Conservation (phyloP, 2,797 vertebrate species). For the Phataginus tetradactyla region DNA sequence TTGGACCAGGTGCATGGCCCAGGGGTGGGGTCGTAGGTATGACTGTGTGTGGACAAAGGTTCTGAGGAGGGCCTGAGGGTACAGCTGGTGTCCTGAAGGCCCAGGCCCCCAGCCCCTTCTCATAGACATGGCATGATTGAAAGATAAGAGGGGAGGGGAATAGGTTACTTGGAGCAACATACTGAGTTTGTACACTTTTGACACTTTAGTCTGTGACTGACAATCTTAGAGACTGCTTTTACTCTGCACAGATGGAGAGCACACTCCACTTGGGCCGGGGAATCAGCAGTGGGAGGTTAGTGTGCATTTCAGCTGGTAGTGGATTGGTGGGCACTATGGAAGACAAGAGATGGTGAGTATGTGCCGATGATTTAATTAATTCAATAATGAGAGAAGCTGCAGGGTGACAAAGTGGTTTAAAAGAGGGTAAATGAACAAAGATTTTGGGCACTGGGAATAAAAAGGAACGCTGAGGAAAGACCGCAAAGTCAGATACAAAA, state of each 20-base stretch:
- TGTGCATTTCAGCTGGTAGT: neutral
- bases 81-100: neutral
- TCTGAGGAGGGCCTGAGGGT: neutral
- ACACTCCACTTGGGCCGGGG: neutral
- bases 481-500: neutral
- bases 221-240: neutral
- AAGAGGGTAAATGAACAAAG: neutral
- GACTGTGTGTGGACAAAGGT: neutral
- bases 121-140: neutral
- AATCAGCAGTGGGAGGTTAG: neutral
- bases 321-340: neutral
- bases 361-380: neutral
- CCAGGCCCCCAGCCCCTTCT: neutral
- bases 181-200: neutral
- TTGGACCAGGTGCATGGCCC: neutral
- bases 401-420: neutral
- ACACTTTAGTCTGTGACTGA: neutral
- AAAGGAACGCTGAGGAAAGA: neutral
- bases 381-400: neutral
- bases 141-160: neutral
- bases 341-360: neutral
- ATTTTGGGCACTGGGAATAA: neutral
- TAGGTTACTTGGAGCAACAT: neutral
- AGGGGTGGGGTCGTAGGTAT: neutral
- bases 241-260: neutral